Evolutionary conservation across 2,113 vertebrate genomes (phyloP).

Genomic region (Oreotrochilus melanogaster): DNA sequence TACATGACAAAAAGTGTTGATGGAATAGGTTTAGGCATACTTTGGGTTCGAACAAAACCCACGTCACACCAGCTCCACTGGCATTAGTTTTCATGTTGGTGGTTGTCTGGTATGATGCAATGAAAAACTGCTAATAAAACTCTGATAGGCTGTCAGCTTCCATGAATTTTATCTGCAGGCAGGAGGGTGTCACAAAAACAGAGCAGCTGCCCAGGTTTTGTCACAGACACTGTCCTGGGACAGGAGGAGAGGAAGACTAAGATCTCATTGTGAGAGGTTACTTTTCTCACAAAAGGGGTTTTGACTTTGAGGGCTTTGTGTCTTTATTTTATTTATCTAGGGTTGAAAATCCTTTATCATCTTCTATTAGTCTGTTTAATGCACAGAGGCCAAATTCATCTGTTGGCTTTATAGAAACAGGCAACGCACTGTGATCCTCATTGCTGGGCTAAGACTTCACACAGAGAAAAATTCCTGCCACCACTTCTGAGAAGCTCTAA

Average conservation of each 20-base stretch:
- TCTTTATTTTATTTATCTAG: background rate
- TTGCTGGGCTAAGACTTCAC: background rate
- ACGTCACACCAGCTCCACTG: background rate
- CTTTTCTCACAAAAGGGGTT: background rate
- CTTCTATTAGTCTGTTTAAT: background rate
- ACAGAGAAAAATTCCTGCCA: background rate
- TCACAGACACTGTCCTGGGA: background rate
- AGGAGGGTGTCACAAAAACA: background rate
- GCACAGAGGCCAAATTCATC: background rate
- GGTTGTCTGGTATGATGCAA: constrained; percentile 44
- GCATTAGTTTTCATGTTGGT: background rate
- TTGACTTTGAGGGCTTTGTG: background rate
- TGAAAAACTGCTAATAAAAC: constrained; percentile 8
- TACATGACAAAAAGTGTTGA: background rate
- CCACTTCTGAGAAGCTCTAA: background rate
- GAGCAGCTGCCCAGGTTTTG: background rate
- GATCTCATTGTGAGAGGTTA: background rate
- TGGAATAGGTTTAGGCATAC: constrained; percentile 8
- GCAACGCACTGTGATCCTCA: background rate
- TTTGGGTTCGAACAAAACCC: background rate
- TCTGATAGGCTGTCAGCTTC: background rate
- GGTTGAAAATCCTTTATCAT: background rate
- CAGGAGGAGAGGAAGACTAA: background rate
- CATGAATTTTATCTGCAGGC: background rate
- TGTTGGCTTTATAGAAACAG: background rate